Evolutionary conservation across 2,797 vertebrate species (phyloP).

Genomic region (Sebastolobus alascanus): DNA sequence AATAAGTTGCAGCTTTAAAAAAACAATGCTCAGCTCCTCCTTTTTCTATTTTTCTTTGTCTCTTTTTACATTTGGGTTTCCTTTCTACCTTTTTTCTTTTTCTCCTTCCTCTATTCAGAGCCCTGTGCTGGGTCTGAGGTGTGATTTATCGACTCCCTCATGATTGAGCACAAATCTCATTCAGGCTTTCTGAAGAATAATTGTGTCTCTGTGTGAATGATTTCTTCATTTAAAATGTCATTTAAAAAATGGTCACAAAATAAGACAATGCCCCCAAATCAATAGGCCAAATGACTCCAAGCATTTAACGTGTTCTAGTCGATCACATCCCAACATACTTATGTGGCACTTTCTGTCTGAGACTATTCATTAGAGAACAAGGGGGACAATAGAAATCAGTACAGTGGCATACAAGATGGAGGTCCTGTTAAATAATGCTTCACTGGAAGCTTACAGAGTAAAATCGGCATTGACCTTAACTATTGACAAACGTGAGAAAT

Average conservation of each 20-base stretch:
- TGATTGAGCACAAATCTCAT: neutral
- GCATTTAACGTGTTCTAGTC: neutral
- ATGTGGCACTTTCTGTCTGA: slow-evolving; percentile 15
- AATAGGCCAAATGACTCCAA: slow-evolving; percentile 3
- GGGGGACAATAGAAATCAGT: slow-evolving; percentile 29
- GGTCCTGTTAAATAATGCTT: neutral
- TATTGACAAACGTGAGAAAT: neutral
- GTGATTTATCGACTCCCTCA: neutral
- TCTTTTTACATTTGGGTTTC: neutral
- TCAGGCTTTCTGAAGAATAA: neutral
- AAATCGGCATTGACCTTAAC: neutral
- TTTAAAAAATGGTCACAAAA: neutral
- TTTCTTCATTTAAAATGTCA: neutral
- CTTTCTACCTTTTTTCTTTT: neutral
- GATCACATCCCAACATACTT: neutral
- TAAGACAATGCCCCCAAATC: neutral
- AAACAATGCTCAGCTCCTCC: neutral
- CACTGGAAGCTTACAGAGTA: neutral
- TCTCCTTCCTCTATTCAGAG: neutral
- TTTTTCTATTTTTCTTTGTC: neutral
- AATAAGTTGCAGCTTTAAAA: neutral
- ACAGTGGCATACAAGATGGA: slow-evolving; percentile 3
- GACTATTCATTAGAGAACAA: slow-evolving; percentile 3
- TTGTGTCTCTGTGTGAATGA: neutral
- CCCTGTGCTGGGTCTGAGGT: neutral